Conservation (phyloP, 2,797 vertebrate species). For the Squalus acanthias region DNA sequence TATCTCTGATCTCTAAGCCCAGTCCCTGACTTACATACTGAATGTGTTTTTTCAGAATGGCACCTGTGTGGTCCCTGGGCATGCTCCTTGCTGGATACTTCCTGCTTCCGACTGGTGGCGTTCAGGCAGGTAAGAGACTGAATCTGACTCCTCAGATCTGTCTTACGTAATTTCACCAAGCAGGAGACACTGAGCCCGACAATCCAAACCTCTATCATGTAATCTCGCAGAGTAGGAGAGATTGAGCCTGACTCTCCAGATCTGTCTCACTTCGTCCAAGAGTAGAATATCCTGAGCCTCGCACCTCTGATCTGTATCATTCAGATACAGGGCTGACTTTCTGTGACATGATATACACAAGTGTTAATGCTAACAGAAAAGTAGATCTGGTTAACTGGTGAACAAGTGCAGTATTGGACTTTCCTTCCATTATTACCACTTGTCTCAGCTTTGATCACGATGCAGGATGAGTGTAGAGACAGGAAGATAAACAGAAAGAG, state of each 20-base stretch:
- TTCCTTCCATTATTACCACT: no score
- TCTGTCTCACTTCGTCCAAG: background rate
- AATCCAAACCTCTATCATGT: background rate
- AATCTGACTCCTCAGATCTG: background rate
- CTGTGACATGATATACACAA: background rate
- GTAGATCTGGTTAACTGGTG: no score
- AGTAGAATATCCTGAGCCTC: background rate
- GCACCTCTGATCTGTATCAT: background rate
- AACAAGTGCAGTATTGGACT: no score
- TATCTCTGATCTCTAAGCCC: background rate
- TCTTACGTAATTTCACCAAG: background rate
- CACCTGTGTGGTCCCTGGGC: background rate
- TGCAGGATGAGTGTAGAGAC: background rate
- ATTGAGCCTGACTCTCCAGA: background rate
- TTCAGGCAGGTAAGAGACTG: background rate
- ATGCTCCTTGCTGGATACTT: background rate
- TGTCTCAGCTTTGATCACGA: no score
- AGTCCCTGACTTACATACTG: background rate
- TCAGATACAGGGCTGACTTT: background rate
- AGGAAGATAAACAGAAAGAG: background rate
- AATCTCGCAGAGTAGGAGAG: background rate
- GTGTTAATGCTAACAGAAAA: no score
- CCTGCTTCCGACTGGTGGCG: background rate
- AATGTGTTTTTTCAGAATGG: conserved; percentile 21
- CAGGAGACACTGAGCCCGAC: background rate